Evolutionary conservation across 1,140 invertebrate species (phyloP).

Genomic region (Leptonema lineaticorne): DNA sequence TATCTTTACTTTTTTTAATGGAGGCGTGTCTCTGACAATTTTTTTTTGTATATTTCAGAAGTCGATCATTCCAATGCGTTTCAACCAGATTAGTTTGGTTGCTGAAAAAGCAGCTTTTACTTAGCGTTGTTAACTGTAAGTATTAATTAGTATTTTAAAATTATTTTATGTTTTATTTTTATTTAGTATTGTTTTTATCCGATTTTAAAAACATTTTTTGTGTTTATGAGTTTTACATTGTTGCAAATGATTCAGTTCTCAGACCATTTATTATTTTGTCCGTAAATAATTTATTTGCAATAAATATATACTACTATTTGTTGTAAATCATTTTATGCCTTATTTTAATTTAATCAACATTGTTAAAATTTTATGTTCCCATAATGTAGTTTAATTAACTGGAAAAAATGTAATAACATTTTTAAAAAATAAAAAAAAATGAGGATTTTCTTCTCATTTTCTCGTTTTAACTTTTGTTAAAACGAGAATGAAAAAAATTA

Average conservation of each 20-base stretch:
- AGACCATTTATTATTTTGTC: background rate
- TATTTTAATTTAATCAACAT: too few relatives aligned
- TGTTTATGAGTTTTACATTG: background rate
- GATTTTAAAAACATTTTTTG: background rate
- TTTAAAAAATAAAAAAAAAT: too few relatives aligned
- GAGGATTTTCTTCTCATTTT: too few relatives aligned
- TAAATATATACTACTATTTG: background rate
- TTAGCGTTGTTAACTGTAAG: constrained; percentile 9
- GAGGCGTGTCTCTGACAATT: background rate
- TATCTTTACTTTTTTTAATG: background rate
- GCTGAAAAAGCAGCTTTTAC: background rate
- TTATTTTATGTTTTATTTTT: background rate
- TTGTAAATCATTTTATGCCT: too few relatives aligned
- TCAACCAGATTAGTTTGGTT: background rate
- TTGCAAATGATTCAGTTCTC: background rate
- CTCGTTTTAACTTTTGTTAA: too few relatives aligned
- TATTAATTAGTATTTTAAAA: background rate
- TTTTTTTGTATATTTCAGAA: background rate
- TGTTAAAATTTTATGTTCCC: too few relatives aligned
- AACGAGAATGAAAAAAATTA: too few relatives aligned
- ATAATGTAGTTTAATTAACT: too few relatives aligned
- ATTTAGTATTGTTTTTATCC: background rate
- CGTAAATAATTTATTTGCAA: background rate
- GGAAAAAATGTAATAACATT: too few relatives aligned
- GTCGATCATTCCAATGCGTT: background rate